These are phyloP conservation scores for Phalacrocorax aristotelis DNA, from an alignment of 2,113 vertebrate species.

Conservation along the genomic window DNA sequence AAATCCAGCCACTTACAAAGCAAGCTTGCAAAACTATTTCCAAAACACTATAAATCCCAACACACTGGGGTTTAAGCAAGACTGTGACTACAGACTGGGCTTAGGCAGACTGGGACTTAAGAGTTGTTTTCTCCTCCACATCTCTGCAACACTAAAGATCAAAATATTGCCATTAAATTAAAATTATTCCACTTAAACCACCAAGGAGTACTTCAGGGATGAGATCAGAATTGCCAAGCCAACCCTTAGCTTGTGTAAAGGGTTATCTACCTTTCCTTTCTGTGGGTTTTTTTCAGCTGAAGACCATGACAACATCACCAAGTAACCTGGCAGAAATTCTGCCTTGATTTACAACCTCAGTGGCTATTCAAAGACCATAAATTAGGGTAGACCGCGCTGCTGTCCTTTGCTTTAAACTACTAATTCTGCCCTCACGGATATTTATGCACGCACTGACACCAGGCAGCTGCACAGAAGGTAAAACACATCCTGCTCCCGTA, in stretches of 20 bases:
- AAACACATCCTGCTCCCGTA: background rate
- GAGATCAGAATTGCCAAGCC: background rate
- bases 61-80: background rate
- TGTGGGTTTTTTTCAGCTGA: background rate
- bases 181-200: background rate
- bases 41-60: background rate
- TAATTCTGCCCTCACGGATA: background rate
- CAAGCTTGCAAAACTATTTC: background rate
- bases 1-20: background rate
- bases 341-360: background rate
- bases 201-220: background rate
- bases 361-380: background rate
- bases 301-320: background rate
- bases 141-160: background rate
- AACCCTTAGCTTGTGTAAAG: background rate
- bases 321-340: background rate
- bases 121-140: background rate
- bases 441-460: background rate
- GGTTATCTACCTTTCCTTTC: background rate
- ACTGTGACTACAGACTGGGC: background rate
- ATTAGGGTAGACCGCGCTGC: fast-evolving
- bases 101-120: background rate
- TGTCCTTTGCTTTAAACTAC: background rate
- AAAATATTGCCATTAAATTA: background rate
- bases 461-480: background rate